These are phyloP conservation scores for Melanotaenia trifasciata DNA, from an alignment of 2,797 vertebrate species.

Conservation along the genomic window DNA sequence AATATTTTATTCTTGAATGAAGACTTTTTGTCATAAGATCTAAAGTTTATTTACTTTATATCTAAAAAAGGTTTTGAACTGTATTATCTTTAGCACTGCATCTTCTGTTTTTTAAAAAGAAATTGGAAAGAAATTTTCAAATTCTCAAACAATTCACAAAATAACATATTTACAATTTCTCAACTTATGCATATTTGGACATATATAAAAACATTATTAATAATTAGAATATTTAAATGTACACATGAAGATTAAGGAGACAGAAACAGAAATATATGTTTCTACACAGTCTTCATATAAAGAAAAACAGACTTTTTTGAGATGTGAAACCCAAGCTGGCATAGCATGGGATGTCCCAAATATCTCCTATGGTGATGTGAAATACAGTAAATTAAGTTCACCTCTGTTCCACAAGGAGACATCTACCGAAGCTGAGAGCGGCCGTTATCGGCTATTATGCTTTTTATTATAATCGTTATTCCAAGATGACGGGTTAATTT, in stretches of 20 bases:
- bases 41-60: neutral
- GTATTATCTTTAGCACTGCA: neutral
- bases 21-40: neutral
- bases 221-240: neutral
- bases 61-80: neutral
- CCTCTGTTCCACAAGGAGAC: constrained; percentile 64
- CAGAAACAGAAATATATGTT: too few relatives aligned
- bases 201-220: too few relatives aligned
- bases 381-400: constrained; percentile 12
- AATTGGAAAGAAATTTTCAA: too few relatives aligned
- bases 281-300: neutral
- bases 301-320: neutral
- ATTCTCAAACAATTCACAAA: neutral
- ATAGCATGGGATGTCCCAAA: neutral
- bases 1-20: neutral
- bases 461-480: too few relatives aligned
- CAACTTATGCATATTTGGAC: neutral
- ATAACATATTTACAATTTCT: neutral
- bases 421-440: neutral
- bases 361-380: neutral
- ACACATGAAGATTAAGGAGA: neutral
- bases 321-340: neutral
- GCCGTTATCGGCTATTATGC: too few relatives aligned
- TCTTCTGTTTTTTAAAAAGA: neutral
- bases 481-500: too few relatives aligned